Evolutionary conservation across 2,888 invertebrate genomes (phyloP).

Genomic region (Ophraella communa): DNA sequence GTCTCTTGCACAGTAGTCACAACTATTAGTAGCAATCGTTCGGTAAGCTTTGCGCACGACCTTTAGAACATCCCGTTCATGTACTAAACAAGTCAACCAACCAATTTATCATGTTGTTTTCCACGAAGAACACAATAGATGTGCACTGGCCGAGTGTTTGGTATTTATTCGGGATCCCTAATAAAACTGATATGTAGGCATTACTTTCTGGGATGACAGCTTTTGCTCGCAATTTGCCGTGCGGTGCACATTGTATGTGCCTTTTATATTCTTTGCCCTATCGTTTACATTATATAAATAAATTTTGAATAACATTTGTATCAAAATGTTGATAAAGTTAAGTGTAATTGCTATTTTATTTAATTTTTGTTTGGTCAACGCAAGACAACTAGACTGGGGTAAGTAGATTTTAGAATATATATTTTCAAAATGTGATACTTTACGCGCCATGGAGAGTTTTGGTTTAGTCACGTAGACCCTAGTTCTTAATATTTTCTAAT

Average conservation of each 20-base stretch:
- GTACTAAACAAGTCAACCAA: not conserved
- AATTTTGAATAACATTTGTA: slow-evolving; percentile 25
- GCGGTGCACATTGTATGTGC: slow-evolving; percentile 33
- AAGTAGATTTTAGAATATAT: slow-evolving; percentile 44
- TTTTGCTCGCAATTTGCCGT: slow-evolving; percentile 34
- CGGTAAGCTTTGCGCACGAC: not conserved
- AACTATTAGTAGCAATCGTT: not conserved
- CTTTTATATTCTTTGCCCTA: slow-evolving; percentile 18
- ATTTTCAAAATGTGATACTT: slow-evolving; percentile 36
- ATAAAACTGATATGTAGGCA: slow-evolving; percentile 3
- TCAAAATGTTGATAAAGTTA: slow-evolving; percentile 50
- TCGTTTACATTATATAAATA: slow-evolving; percentile 12
- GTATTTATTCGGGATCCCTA: not conserved
- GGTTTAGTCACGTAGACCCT: slow-evolving; percentile 46
- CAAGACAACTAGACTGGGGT: slow-evolving; percentile 49
- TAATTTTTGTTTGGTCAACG: slow-evolving; percentile 30
- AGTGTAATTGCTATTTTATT: slow-evolving; percentile 46
- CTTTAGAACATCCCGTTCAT: not conserved
- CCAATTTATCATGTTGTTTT: not conserved
- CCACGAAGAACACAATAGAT: not conserved
- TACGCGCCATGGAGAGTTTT: slow-evolving; percentile 46
- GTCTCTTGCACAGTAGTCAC: not conserved
- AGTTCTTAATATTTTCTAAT: not conserved
- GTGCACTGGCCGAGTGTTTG: not conserved
- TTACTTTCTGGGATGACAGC: slow-evolving; percentile 5